Evolutionary conservation across 2,113 vertebrate genomes (phyloP).

Genomic region (Charina bottae): DNA sequence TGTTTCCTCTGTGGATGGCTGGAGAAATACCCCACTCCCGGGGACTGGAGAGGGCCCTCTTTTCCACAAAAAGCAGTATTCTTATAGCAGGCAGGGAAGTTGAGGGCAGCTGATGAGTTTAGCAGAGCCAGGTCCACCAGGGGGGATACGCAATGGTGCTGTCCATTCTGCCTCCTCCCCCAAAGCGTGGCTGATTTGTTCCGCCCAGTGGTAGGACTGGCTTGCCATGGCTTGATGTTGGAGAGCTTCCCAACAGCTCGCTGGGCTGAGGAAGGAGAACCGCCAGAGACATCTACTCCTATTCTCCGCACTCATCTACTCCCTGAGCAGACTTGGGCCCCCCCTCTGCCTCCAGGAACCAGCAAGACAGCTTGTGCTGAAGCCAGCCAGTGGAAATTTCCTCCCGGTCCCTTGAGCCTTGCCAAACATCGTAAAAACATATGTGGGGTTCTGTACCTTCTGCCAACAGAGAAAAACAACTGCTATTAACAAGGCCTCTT

Average conservation of each 20-base stretch:
- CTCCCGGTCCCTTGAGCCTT: slow-evolving; percentile 53
- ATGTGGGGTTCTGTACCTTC: slow-evolving; percentile 35
- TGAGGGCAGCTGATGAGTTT: no score
- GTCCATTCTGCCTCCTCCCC: neutral
- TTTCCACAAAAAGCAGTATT: no score
- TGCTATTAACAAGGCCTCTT: slow-evolving; percentile 9
- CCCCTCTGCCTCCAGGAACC: neutral
- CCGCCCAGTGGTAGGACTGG: neutral
- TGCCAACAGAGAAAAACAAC: slow-evolving; percentile 17
- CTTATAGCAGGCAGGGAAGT: no score
- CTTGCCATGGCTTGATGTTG: neutral
- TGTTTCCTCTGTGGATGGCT: no score
- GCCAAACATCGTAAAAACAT: slow-evolving; percentile 65
- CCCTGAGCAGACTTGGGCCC: neutral
- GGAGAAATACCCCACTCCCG: no score
- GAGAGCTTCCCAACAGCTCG: neutral
- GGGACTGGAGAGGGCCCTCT: no score
- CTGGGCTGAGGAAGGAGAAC: neutral
- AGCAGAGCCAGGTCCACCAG: neutral
- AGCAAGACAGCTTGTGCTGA: neutral
- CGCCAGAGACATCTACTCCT: neutral
- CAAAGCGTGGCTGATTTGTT: neutral
- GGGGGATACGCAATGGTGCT: neutral
- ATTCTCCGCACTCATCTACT: neutral
- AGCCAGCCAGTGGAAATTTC: slow-evolving; percentile 69